Evolutionary conservation across 2,797 vertebrate genomes (phyloP).

Genomic region (Sebastes variabilis): DNA sequence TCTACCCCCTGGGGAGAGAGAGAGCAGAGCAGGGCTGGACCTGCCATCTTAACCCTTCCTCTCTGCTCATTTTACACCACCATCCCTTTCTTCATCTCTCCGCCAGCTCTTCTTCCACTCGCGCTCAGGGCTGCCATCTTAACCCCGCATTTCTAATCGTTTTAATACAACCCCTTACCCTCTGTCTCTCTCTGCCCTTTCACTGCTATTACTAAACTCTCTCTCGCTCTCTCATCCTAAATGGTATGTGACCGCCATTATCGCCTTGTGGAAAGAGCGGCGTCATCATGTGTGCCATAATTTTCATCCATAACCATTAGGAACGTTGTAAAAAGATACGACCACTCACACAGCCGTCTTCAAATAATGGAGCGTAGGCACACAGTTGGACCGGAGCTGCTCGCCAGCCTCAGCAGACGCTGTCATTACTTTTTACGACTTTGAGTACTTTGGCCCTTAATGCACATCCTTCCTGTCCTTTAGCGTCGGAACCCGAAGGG

Average conservation of each 20-base stretch:
- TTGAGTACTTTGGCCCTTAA: constrained; percentile 66
- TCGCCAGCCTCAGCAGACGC: constrained; percentile 42
- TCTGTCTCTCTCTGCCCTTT: constrained; percentile 23
- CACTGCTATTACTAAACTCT: constrained; percentile 49
- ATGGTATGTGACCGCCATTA: constrained; percentile 71
- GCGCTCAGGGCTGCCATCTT: constrained; percentile 35
- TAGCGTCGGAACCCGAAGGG: constrained; percentile 21
- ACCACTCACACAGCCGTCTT: constrained; percentile 58
- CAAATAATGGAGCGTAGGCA: constrained; percentile 64
- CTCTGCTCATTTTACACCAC: constrained; percentile 59
- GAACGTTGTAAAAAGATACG: constrained; percentile 71
- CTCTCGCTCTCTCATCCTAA: constrained; percentile 33
- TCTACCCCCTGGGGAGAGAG: constrained; percentile 51
- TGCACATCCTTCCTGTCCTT: constrained; percentile 72
- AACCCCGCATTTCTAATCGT: constrained; percentile 51
- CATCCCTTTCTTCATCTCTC: constrained; percentile 22
- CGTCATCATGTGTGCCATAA: constrained; percentile 66
- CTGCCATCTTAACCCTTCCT: constrained; percentile 66
- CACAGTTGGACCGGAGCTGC: constrained; percentile 35
- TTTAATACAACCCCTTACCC: constrained; percentile 48
- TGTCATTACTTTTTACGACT: constrained; percentile 74
- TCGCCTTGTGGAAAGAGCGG: constrained; percentile 61
- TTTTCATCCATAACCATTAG: constrained; percentile 77
- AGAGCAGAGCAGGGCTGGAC: constrained; percentile 46
- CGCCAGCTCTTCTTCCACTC: constrained; percentile 25